Base-by-base conservation (phyloP, 53 echinoderm and acorn worm species). In the Patiria pectinifera region DNA sequence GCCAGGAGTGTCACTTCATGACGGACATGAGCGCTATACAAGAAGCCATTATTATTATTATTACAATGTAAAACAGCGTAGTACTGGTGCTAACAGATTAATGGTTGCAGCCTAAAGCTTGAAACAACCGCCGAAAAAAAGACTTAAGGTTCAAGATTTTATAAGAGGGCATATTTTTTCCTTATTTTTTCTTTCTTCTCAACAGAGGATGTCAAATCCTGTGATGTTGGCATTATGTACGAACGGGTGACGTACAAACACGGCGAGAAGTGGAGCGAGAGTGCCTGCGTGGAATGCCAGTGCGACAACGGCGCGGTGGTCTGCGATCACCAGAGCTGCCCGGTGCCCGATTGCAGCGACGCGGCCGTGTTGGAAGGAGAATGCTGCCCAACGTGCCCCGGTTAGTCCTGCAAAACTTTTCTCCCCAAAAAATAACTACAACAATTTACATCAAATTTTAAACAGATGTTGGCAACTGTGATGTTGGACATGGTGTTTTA, bases 201-300 rank as follows among this genome's bases (percentile, higher is more conserved):
- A 18, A 44, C 80, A 90, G 90, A 80, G 46, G 80, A 47, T 22
- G 69, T 78, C 47, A 46, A 90, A 35, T 86, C 95, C 86, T 92
- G 89, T 3, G 93, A 92, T 45, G 63, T 49, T 7, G 93, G 91
- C 81, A 92, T 71, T 19, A 85, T 53, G 53, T 53, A 53, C 53
- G 53, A 53, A 0, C 53, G 2, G 2, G 53, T 71, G 14, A 91
- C 87, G 15, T 95, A 96, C 83, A 87, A 91, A 44, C 96, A 96
- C 45, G 96, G 96, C 3, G 92, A 93, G 78, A 95, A 84, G 22
- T 95, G 95, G 95, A 89, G 84, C 15, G 88, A 96, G 35, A 82
- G 80, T 47, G 82, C 86, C 80, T 96, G 96, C 83, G 48, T 85
- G n/a, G 93, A 94, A 45, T 96, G 96, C 87, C 78, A 87, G 45